Evolutionary conservation across 2,113 vertebrate genomes (phyloP), one percentile per base, ranked within the genome.

Genomic region (Panthera uncia): DNA sequence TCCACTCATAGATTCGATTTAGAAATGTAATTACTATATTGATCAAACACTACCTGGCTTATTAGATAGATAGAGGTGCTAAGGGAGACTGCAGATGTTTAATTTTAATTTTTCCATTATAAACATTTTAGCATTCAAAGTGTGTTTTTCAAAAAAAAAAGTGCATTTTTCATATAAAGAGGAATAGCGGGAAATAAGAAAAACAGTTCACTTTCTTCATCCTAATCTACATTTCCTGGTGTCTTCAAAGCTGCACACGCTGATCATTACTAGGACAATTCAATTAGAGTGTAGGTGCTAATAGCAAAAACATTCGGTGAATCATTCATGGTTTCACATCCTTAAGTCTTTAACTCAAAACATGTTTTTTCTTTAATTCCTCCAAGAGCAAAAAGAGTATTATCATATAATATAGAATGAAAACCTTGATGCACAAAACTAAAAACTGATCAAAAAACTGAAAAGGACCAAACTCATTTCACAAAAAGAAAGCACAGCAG

Each of bases 11-110:
- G n/a, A 31, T 5, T 69, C 29, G 15, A 79, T 74, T 97, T 88
- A 85, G 38, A 97, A 96, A 25, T 94, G 19, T 38, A 97, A 68
- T 94, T 80, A 89, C 55, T 81, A 38, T 91, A 71, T 74, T 94
- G n/a, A 91, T 81, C 66, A 94, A 89, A 48, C 3, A 86, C 50
- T 38, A 36, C 16, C 57, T 92, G 5, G 31, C 69, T 95, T 97
- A 91, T 95, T 65, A 94, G 16, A 41, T 12, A 97, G 91, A 93
- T 21, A 65, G 0, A 52, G 0, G 68, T 48, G 25, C 5, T 73
- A 93, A 89, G 2, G 8, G 57, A 25, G 15, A 89, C 4, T 8
- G 0, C 0, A 0, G 36, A 16, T 68, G 10, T 74, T 95, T 97
- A 73, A 96, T 93, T 97, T 82, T 36, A 18, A n/a, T 76, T 89